Percentiles rank a stretch among this genome's conserved stretches.
These are phyloP conservation scores for Centropus unirufus DNA, from an alignment of 2,113 vertebrate species.

Conservation along the genomic window DNA sequence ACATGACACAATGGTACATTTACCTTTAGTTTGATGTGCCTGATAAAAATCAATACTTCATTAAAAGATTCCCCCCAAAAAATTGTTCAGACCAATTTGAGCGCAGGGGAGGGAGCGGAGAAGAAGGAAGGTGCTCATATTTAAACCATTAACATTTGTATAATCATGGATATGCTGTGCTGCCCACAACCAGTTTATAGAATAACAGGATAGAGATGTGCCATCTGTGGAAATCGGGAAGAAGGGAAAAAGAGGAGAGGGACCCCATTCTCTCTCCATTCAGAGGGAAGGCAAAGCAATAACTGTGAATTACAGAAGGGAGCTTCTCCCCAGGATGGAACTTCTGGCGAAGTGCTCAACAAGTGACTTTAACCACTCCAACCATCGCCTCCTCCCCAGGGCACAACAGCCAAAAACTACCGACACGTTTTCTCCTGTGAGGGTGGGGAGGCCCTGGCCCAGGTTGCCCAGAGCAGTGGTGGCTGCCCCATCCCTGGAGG, in stretches of 20 bases:
- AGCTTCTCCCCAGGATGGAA: accelerated
- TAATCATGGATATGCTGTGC: accelerated
- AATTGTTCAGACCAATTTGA: constrained; percentile 68
- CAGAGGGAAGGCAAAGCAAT: neutral
- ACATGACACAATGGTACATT: constrained; percentile 75
- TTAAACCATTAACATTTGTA: neutral
- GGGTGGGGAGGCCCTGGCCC: too few relatives aligned
- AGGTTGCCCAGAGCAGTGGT: too few relatives aligned
- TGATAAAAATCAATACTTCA: constrained; percentile 83
- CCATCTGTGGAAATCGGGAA: accelerated
- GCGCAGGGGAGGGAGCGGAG: neutral
- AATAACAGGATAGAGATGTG: neutral
- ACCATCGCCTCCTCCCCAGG: neutral
- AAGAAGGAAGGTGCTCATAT: neutral
- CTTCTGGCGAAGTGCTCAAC: neutral
- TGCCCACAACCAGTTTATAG: neutral
- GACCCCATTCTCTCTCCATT: accelerated
- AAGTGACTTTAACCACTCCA: neutral
- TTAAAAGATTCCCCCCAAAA: constrained; percentile 78
- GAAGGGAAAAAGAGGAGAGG: neutral
- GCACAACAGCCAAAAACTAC: neutral
- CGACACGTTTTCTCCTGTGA: too few relatives aligned
- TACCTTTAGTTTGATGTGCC: constrained; percentile 81
- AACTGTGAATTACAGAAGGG: accelerated
- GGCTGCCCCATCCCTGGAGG: too few relatives aligned